A percentile compares a stretch with the other conserved stretches of the same genome.
Conservation (phyloP, 2,797 vertebrate genomes). For the Neopelma chrysocephalum region DNA sequence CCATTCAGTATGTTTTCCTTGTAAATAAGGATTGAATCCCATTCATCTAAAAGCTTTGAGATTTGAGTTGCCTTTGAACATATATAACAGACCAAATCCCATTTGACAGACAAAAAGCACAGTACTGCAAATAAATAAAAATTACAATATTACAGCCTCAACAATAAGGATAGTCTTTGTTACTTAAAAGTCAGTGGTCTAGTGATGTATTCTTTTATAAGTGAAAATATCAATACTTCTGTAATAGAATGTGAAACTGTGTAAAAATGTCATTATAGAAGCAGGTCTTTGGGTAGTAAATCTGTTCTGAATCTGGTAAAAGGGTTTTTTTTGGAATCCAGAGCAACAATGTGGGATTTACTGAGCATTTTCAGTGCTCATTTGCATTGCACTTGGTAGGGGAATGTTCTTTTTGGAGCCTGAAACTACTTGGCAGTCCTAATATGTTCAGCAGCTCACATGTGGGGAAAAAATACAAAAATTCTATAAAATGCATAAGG, state of each 20-base stretch:
- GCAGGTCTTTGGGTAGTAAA: not conserved
- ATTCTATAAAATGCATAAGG: not conserved
- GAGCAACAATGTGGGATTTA: not conserved
- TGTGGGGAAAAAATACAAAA: not conserved
- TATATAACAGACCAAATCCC: not conserved
- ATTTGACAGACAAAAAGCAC: not conserved
- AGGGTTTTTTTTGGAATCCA: not conserved
- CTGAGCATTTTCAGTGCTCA: conserved; percentile 2
- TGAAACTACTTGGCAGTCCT: conserved; percentile 25
- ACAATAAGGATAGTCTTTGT: not conserved
- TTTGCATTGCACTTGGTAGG: conserved; percentile 1
- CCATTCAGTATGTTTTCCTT: not conserved
- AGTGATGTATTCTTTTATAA: not conserved
- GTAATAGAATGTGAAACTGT: not conserved
- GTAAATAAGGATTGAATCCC: not conserved
- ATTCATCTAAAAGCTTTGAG: not conserved
- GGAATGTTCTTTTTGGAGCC: conserved; percentile 5
- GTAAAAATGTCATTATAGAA: not conserved
- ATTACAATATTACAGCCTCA: not conserved
- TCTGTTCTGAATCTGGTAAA: not conserved
- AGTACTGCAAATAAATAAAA: not conserved
- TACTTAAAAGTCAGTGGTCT: not conserved
- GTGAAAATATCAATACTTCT: not conserved
- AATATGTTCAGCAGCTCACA: not conserved
- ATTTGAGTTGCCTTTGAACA: not conserved